Percentiles rank a stretch among this genome's conserved stretches.
Evolutionary conservation across 2,888 invertebrate species (phyloP).

Genomic region (Ashinkailepas kermadecensis): DNA sequence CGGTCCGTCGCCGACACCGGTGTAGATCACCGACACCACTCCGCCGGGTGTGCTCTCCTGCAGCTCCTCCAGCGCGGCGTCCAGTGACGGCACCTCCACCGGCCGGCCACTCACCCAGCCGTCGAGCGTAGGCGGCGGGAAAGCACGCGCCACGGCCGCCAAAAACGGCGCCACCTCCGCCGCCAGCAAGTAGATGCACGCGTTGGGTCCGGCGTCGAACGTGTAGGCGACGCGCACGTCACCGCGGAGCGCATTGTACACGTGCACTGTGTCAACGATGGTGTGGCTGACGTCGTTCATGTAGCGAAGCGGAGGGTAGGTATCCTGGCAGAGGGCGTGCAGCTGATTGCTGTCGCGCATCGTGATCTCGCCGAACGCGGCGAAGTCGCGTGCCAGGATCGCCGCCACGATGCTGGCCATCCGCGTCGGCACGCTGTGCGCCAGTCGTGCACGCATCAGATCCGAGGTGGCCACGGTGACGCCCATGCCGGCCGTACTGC

Average conservation of each 20-base stretch:
- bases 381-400: conserved; percentile 64
- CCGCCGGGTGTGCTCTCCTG: neutral
- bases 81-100: neutral
- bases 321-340: conserved; percentile 87
- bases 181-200: conserved; percentile 75
- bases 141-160: conserved; percentile 59
- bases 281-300: conserved; percentile 80
- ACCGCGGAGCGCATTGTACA: conserved; percentile 55
- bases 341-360: conserved; percentile 98
- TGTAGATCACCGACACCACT: conserved; percentile 31
- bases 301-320: conserved; percentile 88
- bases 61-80: neutral
- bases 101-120: conserved; percentile 28
- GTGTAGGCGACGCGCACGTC: conserved; percentile 73
- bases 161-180: conserved; percentile 62
- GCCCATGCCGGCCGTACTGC: conserved; percentile 87
- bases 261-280: conserved; percentile 71
- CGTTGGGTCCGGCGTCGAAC: conserved; percentile 98
- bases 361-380: conserved; percentile 78
- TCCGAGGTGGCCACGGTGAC: conserved; percentile 69
- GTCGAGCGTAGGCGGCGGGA: conserved; percentile 50
- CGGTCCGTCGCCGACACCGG: conserved; percentile 32
- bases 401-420: conserved; percentile 54
- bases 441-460: conserved; percentile 64
- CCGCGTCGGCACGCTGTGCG: conserved; percentile 63